Percentiles rank a stretch among this genome's conserved stretches.
Conservation (phyloP, 2,797 vertebrate species). For the Pithecia hirsuta region DNA sequence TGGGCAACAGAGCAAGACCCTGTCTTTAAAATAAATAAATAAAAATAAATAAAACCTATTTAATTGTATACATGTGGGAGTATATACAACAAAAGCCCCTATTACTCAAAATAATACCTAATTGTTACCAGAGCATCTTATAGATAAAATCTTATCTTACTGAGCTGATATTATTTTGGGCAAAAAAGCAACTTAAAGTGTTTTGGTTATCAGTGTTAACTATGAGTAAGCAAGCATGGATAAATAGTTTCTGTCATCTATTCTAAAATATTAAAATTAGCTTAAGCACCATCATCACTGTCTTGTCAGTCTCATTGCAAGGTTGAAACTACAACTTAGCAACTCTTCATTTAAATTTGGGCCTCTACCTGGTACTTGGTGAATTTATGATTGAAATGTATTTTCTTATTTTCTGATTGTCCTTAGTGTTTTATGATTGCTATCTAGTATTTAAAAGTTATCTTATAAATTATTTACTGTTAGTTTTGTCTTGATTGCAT, state of each 20-base stretch:
- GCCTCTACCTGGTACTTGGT: not conserved
- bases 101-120: not conserved
- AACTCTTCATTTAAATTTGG: not conserved
- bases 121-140: not conserved
- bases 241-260: not conserved
- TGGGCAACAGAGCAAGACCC: not conserved
- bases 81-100: not conserved
- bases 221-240: not conserved
- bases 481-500: constrained; percentile 1
- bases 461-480: not conserved
- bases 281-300: not conserved
- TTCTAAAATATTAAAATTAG: not conserved
- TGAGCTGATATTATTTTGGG: not conserved
- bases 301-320: not conserved
- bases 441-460: not conserved
- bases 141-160: not conserved
- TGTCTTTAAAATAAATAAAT: not conserved
- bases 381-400: not conserved
- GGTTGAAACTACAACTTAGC: not conserved
- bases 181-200: not conserved
- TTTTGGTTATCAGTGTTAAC: not conserved
- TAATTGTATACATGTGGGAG: not conserved
- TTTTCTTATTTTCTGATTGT: not conserved
- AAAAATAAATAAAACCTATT: not conserved
- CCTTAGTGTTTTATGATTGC: not conserved